Percentiles rank a stretch among this genome's conserved stretches.
Evolutionary conservation across 1,140 invertebrate genomes (phyloP).

Genomic region (Drosophila bipectinata): DNA sequence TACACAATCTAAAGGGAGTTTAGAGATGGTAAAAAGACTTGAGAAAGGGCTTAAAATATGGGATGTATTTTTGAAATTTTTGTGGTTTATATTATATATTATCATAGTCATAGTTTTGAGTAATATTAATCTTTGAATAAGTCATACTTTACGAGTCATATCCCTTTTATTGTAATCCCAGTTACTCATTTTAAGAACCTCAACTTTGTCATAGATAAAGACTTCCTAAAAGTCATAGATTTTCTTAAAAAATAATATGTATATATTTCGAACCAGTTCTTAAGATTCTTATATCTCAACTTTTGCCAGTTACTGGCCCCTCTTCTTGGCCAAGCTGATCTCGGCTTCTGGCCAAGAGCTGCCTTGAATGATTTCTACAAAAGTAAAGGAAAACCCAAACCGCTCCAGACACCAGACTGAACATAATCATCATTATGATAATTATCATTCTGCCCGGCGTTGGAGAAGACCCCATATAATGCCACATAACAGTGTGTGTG

Average conservation of each 20-base stretch:
- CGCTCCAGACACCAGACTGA: slow-evolving; percentile 46
- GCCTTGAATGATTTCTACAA: slow-evolving; percentile 74
- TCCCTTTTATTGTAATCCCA: not conserved
- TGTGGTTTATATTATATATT: no score
- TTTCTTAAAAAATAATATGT: no score
- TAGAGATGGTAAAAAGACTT: slow-evolving; percentile 19
- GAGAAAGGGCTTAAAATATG: not conserved
- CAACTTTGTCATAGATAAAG: no score
- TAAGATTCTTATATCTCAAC: no score
- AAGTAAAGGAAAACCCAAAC: slow-evolving; percentile 50
- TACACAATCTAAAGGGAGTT: not conserved
- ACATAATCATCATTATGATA: slow-evolving; percentile 70
- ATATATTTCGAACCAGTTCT: no score
- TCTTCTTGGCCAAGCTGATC: not conserved
- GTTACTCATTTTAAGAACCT: slow-evolving; percentile 1
- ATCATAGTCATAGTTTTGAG: no score
- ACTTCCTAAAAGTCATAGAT: no score
- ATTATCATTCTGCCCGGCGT: slow-evolving; percentile 52
- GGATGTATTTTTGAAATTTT: no score
- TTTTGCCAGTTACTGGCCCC: slow-evolving; percentile 5
- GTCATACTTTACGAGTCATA: no score
- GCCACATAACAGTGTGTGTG: slow-evolving; percentile 18
- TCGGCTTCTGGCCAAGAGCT: slow-evolving; percentile 29
- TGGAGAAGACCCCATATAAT: slow-evolving; percentile 11
- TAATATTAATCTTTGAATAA: no score